A percentile compares a stretch with the other conserved stretches of the same genome.
Evolutionary conservation across 2,797 vertebrate genomes (phyloP).

Genomic region (Pseudomugil gertrudae): DNA sequence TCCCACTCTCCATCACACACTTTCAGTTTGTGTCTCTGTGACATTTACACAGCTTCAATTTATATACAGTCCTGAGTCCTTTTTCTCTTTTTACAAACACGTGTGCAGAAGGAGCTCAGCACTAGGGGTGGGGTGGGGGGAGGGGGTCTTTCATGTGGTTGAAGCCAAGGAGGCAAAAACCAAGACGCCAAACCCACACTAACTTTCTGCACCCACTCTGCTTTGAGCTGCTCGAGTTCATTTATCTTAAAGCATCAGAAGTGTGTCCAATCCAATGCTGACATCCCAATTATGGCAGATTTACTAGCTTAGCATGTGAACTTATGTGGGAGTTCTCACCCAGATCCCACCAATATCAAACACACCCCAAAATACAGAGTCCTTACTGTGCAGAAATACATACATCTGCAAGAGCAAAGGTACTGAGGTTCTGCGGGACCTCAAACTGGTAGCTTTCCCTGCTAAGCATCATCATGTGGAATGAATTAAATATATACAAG

Average conservation of each 20-base stretch:
- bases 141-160: slow-evolving; percentile 62
- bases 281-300: slow-evolving; percentile 41
- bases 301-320: slow-evolving; percentile 36
- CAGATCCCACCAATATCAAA: slow-evolving; percentile 39
- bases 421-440: background rate
- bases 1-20: slow-evolving; percentile 26
- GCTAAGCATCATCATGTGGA: slow-evolving; percentile 16
- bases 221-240: slow-evolving; percentile 29
- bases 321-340: slow-evolving; percentile 33
- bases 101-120: slow-evolving; percentile 31
- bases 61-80: too few relatives aligned
- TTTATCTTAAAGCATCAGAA: slow-evolving; percentile 54
- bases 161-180: slow-evolving; percentile 36
- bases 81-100: slow-evolving; percentile 10
- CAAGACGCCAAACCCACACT: slow-evolving; percentile 30
- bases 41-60: slow-evolving; percentile 30
- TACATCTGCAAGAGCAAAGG: slow-evolving; percentile 20
- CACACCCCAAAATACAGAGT: slow-evolving; percentile 23
- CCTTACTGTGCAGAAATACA: slow-evolving; percentile 9
- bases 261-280: slow-evolving; percentile 30
- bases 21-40: slow-evolving; percentile 7
- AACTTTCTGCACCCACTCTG: slow-evolving; percentile 34
- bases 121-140: too few relatives aligned
- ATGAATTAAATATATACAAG: slow-evolving; percentile 26
- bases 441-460: background rate